These are phyloP conservation scores for Stichopus chloronotus DNA, from an alignment of 35 echinoderm and acorn worm species.

Conservation along the genomic window DNA sequence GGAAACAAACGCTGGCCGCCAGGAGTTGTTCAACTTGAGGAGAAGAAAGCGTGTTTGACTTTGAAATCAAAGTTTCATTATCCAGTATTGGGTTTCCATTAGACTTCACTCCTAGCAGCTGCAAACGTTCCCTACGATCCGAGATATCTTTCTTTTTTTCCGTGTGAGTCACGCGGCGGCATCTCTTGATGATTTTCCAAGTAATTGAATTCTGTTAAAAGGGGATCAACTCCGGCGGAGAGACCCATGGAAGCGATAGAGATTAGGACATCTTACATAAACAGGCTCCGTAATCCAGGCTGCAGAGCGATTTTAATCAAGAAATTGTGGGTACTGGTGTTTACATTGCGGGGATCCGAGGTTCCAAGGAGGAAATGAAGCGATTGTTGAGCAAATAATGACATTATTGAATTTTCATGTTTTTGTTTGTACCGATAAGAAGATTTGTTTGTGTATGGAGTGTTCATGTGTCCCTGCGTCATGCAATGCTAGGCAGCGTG, in stretches of 20 bases:
- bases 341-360: not conserved
- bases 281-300: not conserved
- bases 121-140: not conserved
- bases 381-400: not conserved
- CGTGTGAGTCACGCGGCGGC: not conserved
- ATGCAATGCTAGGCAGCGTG: too few species aligned
- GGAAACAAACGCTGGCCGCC: slow-evolving; percentile 13
- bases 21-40: not conserved
- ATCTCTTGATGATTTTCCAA: not conserved
- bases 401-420: not conserved
- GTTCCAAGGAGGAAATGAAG: not conserved
- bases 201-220: slow-evolving; percentile 29
- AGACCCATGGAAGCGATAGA: not conserved
- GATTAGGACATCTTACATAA: slow-evolving; percentile 9
- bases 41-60: slow-evolving; percentile 29
- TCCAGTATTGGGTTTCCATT: not conserved
- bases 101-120: slow-evolving; percentile 11
- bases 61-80: slow-evolving; percentile 52
- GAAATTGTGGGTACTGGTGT: not conserved
- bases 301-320: not conserved
- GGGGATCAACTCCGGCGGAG: not conserved
- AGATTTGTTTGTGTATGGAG: too few species aligned
- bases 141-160: not conserved
- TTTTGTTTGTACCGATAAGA: not conserved
- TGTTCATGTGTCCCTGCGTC: too few species aligned